phyloP scores from a whole-genome alignment of 2,888 invertebrate species.

The Brenthis daphne region DNA sequence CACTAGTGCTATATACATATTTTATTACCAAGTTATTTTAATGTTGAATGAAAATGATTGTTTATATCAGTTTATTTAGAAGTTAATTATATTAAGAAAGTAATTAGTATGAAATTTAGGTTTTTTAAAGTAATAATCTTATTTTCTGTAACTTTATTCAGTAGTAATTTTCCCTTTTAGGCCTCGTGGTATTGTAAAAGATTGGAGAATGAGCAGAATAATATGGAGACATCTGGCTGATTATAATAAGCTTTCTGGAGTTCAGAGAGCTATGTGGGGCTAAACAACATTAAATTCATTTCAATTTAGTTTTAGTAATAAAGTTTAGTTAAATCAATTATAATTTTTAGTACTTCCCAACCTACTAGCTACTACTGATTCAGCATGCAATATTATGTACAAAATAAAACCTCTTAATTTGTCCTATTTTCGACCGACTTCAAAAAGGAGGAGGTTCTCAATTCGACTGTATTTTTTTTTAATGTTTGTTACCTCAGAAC shows the following conservation, averaged over 20 bases:
- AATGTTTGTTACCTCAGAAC: no score
- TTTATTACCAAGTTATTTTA: not conserved
- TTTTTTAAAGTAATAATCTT: not conserved
- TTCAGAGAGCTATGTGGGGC: conserved; percentile 97
- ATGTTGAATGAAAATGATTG: no score
- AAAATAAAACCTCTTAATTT: no score
- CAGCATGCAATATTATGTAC: no score
- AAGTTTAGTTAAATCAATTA: not conserved
- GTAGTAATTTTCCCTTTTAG: conserved; percentile 59
- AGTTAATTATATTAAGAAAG: no score
- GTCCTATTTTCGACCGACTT: no score
- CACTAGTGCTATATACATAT: not conserved
- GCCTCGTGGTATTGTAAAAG: conserved; percentile 88
- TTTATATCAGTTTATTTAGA: no score
- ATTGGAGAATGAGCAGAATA: conserved; percentile 95
- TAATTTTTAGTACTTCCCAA: not conserved
- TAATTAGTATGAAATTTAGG: no score
- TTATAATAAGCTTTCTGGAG: conserved; percentile 95
- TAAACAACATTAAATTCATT: conserved; percentile 38
- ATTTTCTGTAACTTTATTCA: not conserved
- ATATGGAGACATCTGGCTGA: conserved; percentile 96
- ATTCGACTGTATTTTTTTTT: no score
- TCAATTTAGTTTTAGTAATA: conserved; percentile 5
- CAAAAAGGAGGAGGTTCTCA: no score
- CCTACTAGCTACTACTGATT: no score